Evolutionary conservation across 2,888 invertebrate genomes (phyloP).

Genomic region (Uropetala carovei): DNA sequence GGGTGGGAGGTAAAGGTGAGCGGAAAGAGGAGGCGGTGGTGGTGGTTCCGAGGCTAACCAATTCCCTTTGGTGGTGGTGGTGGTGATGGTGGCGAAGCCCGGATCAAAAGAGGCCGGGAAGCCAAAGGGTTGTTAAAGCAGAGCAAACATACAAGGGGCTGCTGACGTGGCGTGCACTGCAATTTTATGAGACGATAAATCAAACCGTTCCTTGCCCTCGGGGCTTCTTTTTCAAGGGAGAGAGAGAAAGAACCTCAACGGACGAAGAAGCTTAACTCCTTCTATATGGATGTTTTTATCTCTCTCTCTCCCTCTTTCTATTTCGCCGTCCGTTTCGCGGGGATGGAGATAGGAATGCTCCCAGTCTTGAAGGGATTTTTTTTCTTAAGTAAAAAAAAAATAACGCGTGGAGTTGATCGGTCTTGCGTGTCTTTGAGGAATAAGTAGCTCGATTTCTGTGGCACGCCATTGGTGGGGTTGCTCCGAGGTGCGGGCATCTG

Average conservation of each 20-base stretch:
- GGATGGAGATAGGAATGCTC: not conserved
- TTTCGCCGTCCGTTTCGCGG: not conserved
- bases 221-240: constrained; percentile 36
- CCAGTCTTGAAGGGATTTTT: constrained; percentile 13
- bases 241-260: not conserved
- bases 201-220: constrained; percentile 50
- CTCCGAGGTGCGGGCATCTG: no score
- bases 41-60: constrained; percentile 16
- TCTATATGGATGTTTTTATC: not conserved
- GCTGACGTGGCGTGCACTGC: constrained; percentile 63
- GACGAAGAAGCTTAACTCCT: not conserved
- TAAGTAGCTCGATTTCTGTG: not conserved
- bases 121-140: constrained; percentile 1
- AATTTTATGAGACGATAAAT: constrained; percentile 61
- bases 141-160: constrained; percentile 56
- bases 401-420: not conserved
- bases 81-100: not conserved
- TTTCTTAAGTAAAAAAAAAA: not conserved
- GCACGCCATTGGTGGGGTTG: not conserved
- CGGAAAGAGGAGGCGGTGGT: not conserved
- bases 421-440: constrained; percentile 6
- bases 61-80: not conserved
- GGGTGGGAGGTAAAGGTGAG: not conserved
- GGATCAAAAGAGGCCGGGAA: not conserved
- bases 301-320: not conserved